These are phyloP conservation scores for Camponotus fellah DNA, from an alignment of 2,888 invertebrate species.

Conservation along the genomic window DNA sequence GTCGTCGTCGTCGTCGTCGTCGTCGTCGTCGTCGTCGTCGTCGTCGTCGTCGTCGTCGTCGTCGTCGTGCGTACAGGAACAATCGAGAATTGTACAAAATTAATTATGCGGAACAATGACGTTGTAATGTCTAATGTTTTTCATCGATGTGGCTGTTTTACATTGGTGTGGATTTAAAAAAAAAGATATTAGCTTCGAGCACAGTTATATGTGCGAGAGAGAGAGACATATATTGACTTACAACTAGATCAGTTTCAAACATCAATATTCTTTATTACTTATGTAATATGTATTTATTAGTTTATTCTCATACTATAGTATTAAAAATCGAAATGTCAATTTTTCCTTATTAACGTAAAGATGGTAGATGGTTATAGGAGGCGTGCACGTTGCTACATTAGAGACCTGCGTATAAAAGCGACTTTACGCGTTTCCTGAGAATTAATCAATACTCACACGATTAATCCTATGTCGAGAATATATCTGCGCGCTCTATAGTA, in stretches of 20 bases:
- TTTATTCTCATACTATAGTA: not conserved
- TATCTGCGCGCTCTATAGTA: slow-evolving; percentile 63
- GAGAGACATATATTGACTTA: too few relatives aligned
- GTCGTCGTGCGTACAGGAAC: slow-evolving; percentile 41
- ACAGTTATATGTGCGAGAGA: not conserved
- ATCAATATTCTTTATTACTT: too few relatives aligned
- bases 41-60: slow-evolving; percentile 21
- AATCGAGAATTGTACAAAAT: slow-evolving; percentile 74
- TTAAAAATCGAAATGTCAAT: too few relatives aligned
- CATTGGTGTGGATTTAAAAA: not conserved
- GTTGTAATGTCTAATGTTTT: slow-evolving; percentile 59
- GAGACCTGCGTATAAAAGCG: slow-evolving; percentile 46
- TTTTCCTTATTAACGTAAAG: not conserved
- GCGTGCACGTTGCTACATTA: not conserved
- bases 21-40: slow-evolving; percentile 19
- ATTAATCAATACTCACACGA: slow-evolving; percentile 73
- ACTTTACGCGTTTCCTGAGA: slow-evolving; percentile 60
- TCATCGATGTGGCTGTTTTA: slow-evolving; percentile 43
- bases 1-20: not conserved
- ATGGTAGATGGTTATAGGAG: not conserved
- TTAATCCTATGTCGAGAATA: slow-evolving; percentile 70
- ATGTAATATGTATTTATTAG: too few relatives aligned
- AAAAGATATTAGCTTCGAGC: not conserved
- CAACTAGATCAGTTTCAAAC: not conserved
- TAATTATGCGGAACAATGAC: slow-evolving; percentile 75